Evolutionary conservation across 2,797 vertebrate species (phyloP), one percentile per base, ranked within the genome.

Genomic region (Parotocinclus haroldoi): DNA sequence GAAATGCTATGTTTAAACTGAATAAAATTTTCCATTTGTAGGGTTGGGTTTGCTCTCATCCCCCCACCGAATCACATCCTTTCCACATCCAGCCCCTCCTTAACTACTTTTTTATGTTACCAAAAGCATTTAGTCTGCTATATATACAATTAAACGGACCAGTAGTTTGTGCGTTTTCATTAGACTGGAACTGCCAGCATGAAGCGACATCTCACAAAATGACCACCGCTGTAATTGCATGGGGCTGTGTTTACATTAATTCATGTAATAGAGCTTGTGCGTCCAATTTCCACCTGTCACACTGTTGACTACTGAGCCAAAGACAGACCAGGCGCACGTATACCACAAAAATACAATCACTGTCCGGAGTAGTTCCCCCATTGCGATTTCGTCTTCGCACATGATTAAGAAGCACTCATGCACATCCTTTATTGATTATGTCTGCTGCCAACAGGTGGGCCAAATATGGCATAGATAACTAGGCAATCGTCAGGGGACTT

Each of bases 401-500:
- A 92, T 94, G 92, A 98, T 98, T 96, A 94, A 92, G 94, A 94
- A 92, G 92, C 94, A 92, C 89, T 96, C 94, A 96, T 92, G 93
- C 95, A 95, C 90, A 88, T 95, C 96, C 91, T 93, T 91, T 93
- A 99, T 98, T 98, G 96, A 99, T 99, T 98, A 96, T 91, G 95
- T 95, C 93, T 92, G 91, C 89, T 84, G 93, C 95, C 96, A 96
- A 96, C 94, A 96, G 37, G 93, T 96, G 91, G 92, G 88, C 91
- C 87, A 91, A 92, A 91, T 94, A 93, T 92, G 92, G 95, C 94
- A 92, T 93, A 93, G 92, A 95, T 96, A 98, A 97, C 96, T 96
- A 93, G 93, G 93, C 90, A 92, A 94, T 95, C 94, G 93, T 96
- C 95, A 91, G 79, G 93, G 94, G 94, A 96, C 89, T 82, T 86